A percentile compares a stretch with the other conserved stretches of the same genome.
Evolutionary conservation across 2,888 invertebrate species (phyloP).

Genomic region (Phalangium opilio): DNA sequence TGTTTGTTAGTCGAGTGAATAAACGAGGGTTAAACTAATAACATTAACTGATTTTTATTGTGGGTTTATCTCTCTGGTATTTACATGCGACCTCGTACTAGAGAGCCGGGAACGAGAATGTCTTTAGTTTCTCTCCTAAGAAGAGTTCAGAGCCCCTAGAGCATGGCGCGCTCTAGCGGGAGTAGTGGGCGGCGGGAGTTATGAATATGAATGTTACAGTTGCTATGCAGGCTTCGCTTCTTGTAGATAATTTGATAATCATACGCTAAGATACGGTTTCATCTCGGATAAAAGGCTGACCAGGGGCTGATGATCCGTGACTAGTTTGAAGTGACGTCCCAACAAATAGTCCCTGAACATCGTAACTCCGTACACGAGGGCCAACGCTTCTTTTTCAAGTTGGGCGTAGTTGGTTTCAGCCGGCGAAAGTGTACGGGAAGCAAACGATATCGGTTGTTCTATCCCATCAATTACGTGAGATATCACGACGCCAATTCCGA

Average conservation of each 20-base stretch:
- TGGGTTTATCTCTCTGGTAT: no score
- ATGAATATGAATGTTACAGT: no score
- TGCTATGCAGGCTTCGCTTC: no score
- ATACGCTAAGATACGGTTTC: neutral
- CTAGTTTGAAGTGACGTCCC: slow-evolving; percentile 3
- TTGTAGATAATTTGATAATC: neutral
- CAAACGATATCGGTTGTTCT: neutral
- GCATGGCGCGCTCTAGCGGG: no score
- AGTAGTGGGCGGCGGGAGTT: no score
- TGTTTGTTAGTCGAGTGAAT: no score
- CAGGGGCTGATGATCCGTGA: slow-evolving; percentile 4
- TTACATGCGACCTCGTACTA: no score
- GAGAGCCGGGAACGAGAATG: no score
- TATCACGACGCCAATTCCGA: slow-evolving; percentile 11
- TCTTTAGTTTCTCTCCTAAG: no score
- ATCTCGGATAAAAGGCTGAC: slow-evolving; percentile 1
- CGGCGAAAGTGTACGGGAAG: neutral
- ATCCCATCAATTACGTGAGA: slow-evolving; percentile 5
- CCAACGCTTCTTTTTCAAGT: slow-evolving; percentile 3
- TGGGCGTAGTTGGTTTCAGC: slow-evolving; percentile 5
- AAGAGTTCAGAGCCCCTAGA: no score
- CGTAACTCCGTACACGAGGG: neutral
- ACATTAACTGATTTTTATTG: no score
- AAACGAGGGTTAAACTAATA: no score
- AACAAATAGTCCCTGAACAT: neutral